Evolutionary conservation across 2,888 invertebrate species (phyloP), one percentile per base, ranked within the genome.

Genomic region (Unio delphinus): DNA sequence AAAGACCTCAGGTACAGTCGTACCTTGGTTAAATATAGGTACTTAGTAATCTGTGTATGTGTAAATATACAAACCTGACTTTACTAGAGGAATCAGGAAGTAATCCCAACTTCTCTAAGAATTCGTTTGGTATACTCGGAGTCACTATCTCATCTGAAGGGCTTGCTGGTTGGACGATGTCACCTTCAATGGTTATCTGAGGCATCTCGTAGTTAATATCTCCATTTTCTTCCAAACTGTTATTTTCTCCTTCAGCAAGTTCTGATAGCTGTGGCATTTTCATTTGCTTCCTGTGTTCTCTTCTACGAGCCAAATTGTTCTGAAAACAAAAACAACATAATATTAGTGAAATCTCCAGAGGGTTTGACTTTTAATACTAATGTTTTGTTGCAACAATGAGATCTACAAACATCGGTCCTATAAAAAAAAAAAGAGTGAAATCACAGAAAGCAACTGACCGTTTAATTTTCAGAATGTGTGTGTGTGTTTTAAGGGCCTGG

Each of bases 221-320:
- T 23, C 57, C 28, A 20, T 61, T 61, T 28, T 55, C 60, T 17
- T 68, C 64, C 26, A 20, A 20, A 17, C n/a, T 45, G 45, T 11
- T 59, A 54, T 55, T 60, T 34, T 62, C 67, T 45, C 11, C 45
- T 72, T 86, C 87, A 11, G 80, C 75, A 60, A 82, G 72, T 68
- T 87, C 87, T 30, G 80, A 80, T 64, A 83, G 72, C 67, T 86
- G 84, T 15, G 87, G 87, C 81, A 87, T 84, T 59, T 80, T 80
- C 70, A 75, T 83, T 61, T 77, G 77, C 68, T 83, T 80, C 75
- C 83, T 79, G 68, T 85, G 83, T 60, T 83, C 84, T 23, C 84
- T 77, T 57, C 83, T 80, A 75, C 79, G 83, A 30, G 84, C 84
- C 74, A 87, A 77, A 69, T 87, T 82, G 63, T 74, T 83, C 87